Evolutionary conservation across 2,797 vertebrate genomes (phyloP).

Genomic region (Bradypodion pumilum): DNA sequence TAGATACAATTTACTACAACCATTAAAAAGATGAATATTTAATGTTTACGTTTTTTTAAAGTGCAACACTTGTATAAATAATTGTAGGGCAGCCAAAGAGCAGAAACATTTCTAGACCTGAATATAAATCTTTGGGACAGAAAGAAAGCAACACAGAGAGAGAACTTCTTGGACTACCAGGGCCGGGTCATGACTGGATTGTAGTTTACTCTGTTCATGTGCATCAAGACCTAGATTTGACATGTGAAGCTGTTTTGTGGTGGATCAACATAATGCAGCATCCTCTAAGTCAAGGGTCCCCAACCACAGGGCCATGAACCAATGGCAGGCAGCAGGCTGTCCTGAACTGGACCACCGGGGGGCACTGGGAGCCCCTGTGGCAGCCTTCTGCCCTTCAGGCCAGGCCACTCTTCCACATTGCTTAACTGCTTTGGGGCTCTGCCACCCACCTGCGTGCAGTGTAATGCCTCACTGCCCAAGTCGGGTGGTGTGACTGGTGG

Average conservation of each 20-base stretch:
- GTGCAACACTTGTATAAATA: constrained; percentile 53
- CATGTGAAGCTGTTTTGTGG: not conserved
- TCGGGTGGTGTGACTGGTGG: too few relatives aligned
- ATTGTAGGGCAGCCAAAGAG: not conserved
- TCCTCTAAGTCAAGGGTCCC: not conserved
- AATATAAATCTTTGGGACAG: constrained; percentile 46
- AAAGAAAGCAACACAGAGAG: not conserved
- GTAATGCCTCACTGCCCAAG: too few relatives aligned
- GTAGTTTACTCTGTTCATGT: not conserved
- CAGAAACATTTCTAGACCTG: constrained; percentile 37
- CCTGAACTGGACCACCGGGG: too few relatives aligned
- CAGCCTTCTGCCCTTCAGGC: too few relatives aligned
- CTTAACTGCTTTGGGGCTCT: too few relatives aligned
- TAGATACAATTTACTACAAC: constrained; percentile 52
- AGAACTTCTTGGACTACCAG: not conserved
- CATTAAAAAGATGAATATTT: constrained; percentile 64
- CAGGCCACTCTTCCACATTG: too few relatives aligned
- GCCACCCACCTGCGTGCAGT: too few relatives aligned
- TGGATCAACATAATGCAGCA: not conserved
- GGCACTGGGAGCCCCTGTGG: too few relatives aligned
- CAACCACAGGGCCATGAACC: too few relatives aligned
- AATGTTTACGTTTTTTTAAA: constrained; percentile 48
- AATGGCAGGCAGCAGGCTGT: too few relatives aligned
- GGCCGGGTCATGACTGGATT: not conserved
- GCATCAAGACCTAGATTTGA: not conserved